Evolutionary conservation across 2,797 vertebrate species (phyloP), one percentile per base, ranked within the genome.

Genomic region (Danio kyathit): DNA sequence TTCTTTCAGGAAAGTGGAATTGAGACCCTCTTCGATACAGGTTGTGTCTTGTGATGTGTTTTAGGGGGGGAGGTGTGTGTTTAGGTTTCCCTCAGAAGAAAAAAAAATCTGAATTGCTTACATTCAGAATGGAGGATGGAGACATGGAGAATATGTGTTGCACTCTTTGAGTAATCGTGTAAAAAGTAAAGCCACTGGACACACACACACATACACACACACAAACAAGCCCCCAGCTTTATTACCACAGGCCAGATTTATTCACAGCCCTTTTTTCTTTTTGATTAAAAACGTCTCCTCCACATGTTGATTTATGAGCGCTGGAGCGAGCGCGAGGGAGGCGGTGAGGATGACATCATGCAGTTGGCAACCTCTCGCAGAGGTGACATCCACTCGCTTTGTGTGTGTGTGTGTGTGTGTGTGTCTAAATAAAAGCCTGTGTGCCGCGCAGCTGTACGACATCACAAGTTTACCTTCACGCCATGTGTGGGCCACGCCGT

Each of bases 241-340:
- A 92, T 91, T 89, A 90, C 79, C 41, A 81, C 73, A 76, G 71
- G 81, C 76, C 84, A 82, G 88, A 91, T 93, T 91, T 94, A 93
- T 92, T 88, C 91, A 87, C 89, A 85, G 85, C 86, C 89, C 89
- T 91, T 90, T 91, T 90, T 91, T 88, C 88, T 87, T 90, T 92
- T 92, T 93, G 91, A 95, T 95, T 94, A 94, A 94, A 94, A 94
- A 92, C 66, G 87, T 91, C 91, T 91, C 83, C 88, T 91, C 85
- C 86, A 89, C 84, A 48, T 79, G 29, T 81, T 93, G 92, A 94
- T 94, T 94, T 92, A 94, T 91, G 90, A 86, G 84, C 43, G 88
- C 89, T 79, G 74, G 67, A 46, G 66, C 21, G 48, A 76, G 57
- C 44, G 63, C 41, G 41, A 64, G 57, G 19, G 76, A 87, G 61